Percentiles rank a stretch among this genome's conserved stretches.
Conservation (phyloP, 2,888 invertebrate genomes). For the Spodoptera exigua region DNA sequence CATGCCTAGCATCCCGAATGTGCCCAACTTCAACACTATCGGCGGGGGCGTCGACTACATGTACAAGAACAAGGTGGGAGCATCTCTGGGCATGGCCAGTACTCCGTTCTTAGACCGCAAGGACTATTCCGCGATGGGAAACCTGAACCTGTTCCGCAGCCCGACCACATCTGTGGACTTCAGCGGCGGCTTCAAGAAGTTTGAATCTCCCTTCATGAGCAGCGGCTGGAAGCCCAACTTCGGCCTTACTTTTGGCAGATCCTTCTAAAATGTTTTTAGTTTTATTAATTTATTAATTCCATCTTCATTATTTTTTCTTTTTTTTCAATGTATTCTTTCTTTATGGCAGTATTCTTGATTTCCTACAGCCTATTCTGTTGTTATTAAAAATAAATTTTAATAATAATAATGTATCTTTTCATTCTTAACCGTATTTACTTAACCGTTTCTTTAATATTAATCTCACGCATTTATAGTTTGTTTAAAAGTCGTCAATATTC, state of each 20-base stretch:
- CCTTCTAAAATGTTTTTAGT: conserved; percentile 19
- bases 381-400: too few species aligned
- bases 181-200: conserved; percentile 30
- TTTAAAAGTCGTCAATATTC: too few species aligned
- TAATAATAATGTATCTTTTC: too few species aligned
- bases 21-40: conserved; percentile 45
- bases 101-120: conserved; percentile 55
- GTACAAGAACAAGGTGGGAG: conserved; percentile 36
- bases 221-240: conserved; percentile 54
- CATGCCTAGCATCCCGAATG: conserved; percentile 29
- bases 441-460: too few species aligned
- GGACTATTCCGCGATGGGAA: conserved; percentile 52
- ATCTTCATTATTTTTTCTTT: too few species aligned
- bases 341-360: too few species aligned
- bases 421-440: too few species aligned
- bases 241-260: conserved; percentile 32
- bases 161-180: conserved; percentile 24
- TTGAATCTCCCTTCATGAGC: conserved; percentile 49
- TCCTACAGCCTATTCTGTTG: too few species aligned
- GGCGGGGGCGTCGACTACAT: conserved; percentile 51
- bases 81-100: conserved; percentile 40
- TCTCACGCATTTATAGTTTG: too few species aligned
- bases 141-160: conserved; percentile 41
- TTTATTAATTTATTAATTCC: too few species aligned
- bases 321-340: too few species aligned